Conservation (phyloP, 1,140 invertebrate genomes). For the Vollenhovia emeryi region DNA sequence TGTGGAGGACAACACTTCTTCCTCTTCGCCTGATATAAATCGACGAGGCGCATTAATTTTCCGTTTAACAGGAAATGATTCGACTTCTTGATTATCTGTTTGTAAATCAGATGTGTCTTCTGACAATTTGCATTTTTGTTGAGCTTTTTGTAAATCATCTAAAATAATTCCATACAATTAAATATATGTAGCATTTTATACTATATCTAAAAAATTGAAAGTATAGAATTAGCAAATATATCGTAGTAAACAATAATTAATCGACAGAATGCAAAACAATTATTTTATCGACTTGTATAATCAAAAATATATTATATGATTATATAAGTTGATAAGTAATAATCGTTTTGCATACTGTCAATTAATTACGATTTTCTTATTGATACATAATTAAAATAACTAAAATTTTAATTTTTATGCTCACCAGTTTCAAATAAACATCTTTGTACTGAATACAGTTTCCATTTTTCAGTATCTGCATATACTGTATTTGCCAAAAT, state of each 20-base stretch:
- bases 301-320: too few relatives aligned
- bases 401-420: background rate
- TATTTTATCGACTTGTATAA: too few relatives aligned
- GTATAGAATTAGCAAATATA: too few relatives aligned
- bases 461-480: background rate
- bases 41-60: background rate
- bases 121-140: background rate
- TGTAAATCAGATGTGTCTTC: background rate
- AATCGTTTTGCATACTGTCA: too few relatives aligned
- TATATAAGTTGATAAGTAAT: too few relatives aligned
- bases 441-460: background rate
- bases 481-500: background rate
- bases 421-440: conserved; percentile 3
- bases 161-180: background rate
- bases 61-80: background rate
- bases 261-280: too few relatives aligned
- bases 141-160: background rate
- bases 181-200: background rate
- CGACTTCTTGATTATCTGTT: background rate
- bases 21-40: background rate
- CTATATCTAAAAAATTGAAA: too few relatives aligned
- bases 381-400: too few relatives aligned
- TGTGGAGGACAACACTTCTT: background rate
- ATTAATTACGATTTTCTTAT: too few relatives aligned
- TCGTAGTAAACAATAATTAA: too few relatives aligned